phyloP scores from a whole-genome alignment of 2,113 vertebrate species.

The Mobula hypostoma region DNA sequence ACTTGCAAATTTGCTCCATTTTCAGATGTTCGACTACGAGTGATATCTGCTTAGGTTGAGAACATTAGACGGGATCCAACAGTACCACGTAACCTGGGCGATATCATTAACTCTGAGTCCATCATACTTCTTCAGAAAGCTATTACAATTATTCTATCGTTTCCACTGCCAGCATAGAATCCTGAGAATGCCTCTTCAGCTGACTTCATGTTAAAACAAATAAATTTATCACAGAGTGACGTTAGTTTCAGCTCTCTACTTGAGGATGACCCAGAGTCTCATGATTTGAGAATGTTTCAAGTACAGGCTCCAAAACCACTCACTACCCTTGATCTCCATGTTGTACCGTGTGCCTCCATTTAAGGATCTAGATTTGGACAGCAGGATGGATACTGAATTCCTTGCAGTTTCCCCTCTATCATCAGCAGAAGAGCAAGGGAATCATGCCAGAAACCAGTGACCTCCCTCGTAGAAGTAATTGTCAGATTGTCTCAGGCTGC shows the following conservation, averaged over 20 bases:
- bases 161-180: neutral
- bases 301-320: neutral
- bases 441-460: neutral
- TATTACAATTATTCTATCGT: neutral
- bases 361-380: neutral
- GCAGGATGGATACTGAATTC: neutral
- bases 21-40: neutral
- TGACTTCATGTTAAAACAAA: neutral
- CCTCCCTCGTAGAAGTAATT: neutral
- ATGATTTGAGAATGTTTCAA: neutral
- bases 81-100: neutral
- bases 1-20: no score
- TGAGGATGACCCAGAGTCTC: neutral
- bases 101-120: neutral
- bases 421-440: neutral
- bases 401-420: neutral
- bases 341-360: neutral
- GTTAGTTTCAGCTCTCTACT: neutral
- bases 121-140: neutral
- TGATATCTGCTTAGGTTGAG: neutral
- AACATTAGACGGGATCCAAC: neutral
- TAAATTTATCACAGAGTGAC: neutral
- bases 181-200: neutral
- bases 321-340: neutral
- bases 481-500: neutral